Conservation (phyloP, 2,888 invertebrate genomes). For the Glomeris marginata region DNA sequence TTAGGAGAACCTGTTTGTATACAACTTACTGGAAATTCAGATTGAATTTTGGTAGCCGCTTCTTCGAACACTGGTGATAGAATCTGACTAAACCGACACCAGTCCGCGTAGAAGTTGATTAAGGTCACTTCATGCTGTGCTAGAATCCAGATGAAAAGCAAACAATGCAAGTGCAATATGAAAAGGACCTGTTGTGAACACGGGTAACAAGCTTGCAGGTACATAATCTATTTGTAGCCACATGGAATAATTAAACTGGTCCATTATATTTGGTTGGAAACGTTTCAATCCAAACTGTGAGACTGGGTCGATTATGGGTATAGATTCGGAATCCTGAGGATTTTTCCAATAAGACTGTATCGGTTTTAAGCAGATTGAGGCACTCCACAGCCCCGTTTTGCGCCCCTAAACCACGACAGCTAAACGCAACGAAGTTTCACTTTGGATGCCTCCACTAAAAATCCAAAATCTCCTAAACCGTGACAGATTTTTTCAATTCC, state of each 20-base stretch:
- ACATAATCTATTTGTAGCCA: neutral
- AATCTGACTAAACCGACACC: constrained; percentile 98
- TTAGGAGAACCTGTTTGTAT: neutral
- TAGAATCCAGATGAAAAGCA: constrained; percentile 38
- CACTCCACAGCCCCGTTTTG: too few relatives aligned
- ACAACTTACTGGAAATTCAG: constrained; percentile 49
- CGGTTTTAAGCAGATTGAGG: too few relatives aligned
- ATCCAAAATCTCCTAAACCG: too few relatives aligned
- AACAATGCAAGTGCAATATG: constrained; percentile 1
- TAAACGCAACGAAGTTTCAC: too few relatives aligned
- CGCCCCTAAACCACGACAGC: too few relatives aligned
- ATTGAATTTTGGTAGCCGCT: constrained; percentile 69
- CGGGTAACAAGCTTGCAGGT: neutral
- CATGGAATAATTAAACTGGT: constrained; percentile 11
- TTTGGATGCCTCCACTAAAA: too few relatives aligned
- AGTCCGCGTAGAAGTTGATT: constrained; percentile 98
- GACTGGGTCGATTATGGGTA: too few relatives aligned
- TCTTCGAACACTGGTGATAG: constrained; percentile 94
- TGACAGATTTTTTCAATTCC: too few relatives aligned
- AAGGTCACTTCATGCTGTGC: constrained; percentile 93
- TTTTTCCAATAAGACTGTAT: too few relatives aligned
- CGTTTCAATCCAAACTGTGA: too few relatives aligned
- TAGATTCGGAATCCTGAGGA: too few relatives aligned
- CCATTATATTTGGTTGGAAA: too few relatives aligned
- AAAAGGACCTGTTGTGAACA: neutral